phyloP scores from a whole-genome alignment of 2,113 vertebrate species.

The Corvus cornix region DNA sequence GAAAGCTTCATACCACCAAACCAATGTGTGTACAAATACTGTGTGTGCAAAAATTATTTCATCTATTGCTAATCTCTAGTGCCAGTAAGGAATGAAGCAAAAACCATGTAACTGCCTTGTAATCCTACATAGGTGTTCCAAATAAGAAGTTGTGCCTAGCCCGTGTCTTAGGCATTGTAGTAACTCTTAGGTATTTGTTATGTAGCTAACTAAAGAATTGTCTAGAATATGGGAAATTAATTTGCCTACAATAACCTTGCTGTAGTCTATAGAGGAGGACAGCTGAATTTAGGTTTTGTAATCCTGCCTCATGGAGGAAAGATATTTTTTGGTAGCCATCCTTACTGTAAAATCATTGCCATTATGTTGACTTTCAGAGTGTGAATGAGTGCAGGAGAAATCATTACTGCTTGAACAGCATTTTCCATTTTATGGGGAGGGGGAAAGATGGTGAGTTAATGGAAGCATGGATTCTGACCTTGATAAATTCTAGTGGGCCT shows the following conservation, averaged over 20 bases:
- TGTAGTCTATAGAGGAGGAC: neutral
- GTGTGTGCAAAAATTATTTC: neutral
- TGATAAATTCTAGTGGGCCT: neutral
- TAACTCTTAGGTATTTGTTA: neutral
- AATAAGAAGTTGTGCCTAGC: neutral
- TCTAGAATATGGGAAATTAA: neutral
- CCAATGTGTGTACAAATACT: neutral
- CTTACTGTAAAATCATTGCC: neutral
- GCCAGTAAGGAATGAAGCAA: neutral
- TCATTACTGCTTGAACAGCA: neutral
- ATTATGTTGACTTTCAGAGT: neutral
- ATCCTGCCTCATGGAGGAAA: neutral
- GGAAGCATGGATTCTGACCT: neutral
- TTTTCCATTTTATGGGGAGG: neutral
- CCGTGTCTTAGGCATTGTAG: neutral
- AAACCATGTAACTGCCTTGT: neutral
- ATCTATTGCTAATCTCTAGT: neutral
- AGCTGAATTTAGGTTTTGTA: neutral
- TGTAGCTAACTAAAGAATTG: neutral
- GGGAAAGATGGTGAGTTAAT: neutral
- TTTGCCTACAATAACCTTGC: neutral
- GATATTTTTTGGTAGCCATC: neutral
- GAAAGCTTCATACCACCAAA: neutral
- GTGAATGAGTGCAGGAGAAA: neutral
- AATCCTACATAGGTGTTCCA: neutral